phyloP scores from a whole-genome alignment of 2,888 invertebrate species.

The Pollenia angustigena region DNA sequence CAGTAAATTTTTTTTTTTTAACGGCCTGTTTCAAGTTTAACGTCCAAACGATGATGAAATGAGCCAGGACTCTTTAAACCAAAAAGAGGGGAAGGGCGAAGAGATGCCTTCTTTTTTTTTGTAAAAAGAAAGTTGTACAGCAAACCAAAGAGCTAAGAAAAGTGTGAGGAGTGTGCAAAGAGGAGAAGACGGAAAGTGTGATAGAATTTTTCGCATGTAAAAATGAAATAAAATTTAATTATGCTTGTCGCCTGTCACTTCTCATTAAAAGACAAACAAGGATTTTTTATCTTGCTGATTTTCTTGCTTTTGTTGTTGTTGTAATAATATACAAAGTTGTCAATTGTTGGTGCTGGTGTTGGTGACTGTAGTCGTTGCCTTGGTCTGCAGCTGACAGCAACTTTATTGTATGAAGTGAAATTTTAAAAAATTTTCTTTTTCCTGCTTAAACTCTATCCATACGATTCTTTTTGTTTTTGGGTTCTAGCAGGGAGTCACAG shows the following conservation, averaged over 20 bases:
- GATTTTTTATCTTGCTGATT: conserved; percentile 32
- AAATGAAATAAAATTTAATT: conserved; percentile 83
- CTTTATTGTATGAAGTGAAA: conserved; percentile 30
- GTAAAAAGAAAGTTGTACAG: conserved; percentile 19
- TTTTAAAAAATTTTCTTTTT: conserved; percentile 18
- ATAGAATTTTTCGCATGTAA: conserved; percentile 78
- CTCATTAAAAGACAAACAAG: conserved; percentile 78
- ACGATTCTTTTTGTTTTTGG: conserved; percentile 2
- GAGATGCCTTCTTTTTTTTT: background rate
- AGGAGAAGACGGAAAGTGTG: conserved; percentile 40
- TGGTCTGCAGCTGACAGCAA: conserved; percentile 29
- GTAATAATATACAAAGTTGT: conserved; percentile 55
- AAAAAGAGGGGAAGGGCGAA: background rate
- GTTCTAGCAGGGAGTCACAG: conserved; percentile 2
- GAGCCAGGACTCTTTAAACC: background rate
- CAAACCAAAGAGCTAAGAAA: background rate
- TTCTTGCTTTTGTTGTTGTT: background rate
- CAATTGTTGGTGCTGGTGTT: conserved; percentile 28
- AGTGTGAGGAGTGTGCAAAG: too few species aligned
- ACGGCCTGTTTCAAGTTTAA: conserved; percentile 49
- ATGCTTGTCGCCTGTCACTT: conserved; percentile 83
- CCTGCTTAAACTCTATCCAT: background rate
- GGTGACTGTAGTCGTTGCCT: conserved; percentile 13
- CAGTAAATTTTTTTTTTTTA: background rate
- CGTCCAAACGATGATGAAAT: conserved; percentile 34